These are phyloP conservation scores for Antheraea mylitta DNA, from an alignment of 1,140 invertebrate genomes.

Conservation along the genomic window DNA sequence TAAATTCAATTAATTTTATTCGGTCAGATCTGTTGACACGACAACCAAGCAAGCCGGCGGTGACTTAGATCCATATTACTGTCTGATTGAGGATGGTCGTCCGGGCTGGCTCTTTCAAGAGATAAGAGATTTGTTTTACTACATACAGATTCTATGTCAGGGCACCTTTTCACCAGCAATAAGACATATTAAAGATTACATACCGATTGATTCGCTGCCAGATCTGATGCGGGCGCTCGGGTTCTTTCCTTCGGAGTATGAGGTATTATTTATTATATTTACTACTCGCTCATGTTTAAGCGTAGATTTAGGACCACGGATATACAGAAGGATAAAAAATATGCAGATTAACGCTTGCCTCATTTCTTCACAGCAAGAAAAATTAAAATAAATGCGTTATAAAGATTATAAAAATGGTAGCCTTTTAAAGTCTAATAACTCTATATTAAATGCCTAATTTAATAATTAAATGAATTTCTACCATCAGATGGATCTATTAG, in stretches of 20 bases:
- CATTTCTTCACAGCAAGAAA: too few species aligned
- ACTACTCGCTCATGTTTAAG: not conserved
- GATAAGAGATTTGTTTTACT: conserved; percentile 86
- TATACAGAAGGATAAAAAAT: too few species aligned
- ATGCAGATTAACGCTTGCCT: too few species aligned
- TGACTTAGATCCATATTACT: conserved; percentile 80
- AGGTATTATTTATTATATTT: conserved; percentile 67
- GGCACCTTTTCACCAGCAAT: conserved; percentile 82
- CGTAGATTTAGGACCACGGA: too few species aligned
- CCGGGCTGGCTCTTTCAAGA: conserved; percentile 84
- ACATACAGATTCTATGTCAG: conserved; percentile 85
- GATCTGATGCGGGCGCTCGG: conserved; percentile 87
- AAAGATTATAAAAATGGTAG: too few species aligned
- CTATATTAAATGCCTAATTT: too few species aligned
- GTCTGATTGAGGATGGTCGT: conserved; percentile 79
- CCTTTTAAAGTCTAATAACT: too few species aligned
- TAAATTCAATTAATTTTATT: not conserved
- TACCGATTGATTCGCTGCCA: conserved; percentile 83
- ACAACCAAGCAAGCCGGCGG: conserved; percentile 74
- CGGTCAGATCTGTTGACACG: conserved; percentile 77
- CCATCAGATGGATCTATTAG: too few species aligned
- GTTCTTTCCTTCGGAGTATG: conserved; percentile 86
- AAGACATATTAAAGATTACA: conserved; percentile 79
- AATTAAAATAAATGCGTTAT: too few species aligned
- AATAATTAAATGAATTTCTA: too few species aligned